Base-by-base conservation (phyloP, 2,797 vertebrate species). In the Aldrovandia affinis region DNA sequence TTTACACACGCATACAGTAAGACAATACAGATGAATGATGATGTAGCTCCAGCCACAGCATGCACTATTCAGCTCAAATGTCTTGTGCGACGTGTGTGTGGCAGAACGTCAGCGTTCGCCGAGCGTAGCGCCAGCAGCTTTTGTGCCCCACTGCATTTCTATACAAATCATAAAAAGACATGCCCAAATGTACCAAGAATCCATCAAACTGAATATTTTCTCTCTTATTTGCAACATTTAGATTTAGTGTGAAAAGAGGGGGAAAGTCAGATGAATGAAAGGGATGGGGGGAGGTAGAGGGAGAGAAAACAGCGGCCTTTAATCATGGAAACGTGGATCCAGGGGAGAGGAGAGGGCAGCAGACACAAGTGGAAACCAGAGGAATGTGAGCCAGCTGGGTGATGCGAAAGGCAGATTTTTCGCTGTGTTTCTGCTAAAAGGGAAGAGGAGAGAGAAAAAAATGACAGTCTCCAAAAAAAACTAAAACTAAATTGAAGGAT, bases 401-500 rank as follows among this genome's bases (percentile, higher is more conserved):
- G 12, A 57, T 63, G 39, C 15, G 42, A 14, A 6, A 2, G 22
- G 47, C 75, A 61, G n/a, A 61, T 79, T 65, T 87, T 86, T 83
- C 59, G 75, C 86, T 50, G 10, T 5, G 65, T 84, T 87, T 89
- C 84, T 84, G 84, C 86, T 85, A 33, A 78, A 86, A 81, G 81
- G 36, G 84, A 85, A 80, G 79, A 81, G 77, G 55, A 87, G 86
- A 79, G 75, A 77, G 63, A 84, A 75, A 84, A 84, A 84, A 70
- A 86, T 70, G 81, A 81, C 61, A 80, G 80, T 52, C 80, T 82
- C 81, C 86, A 73, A 89, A 88, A 86, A 89, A 87, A 91, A 92
- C 93, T 89, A 92, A 89, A 92, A 83, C 80, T 83, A 93, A 93
- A 93, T 93, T 93, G 90, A 93, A 92, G 91, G 92, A 93, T 91